Evolutionary conservation across 1,140 invertebrate genomes (phyloP), one percentile per base, ranked within the genome.

Genomic region (Listronotus bonariensis): DNA sequence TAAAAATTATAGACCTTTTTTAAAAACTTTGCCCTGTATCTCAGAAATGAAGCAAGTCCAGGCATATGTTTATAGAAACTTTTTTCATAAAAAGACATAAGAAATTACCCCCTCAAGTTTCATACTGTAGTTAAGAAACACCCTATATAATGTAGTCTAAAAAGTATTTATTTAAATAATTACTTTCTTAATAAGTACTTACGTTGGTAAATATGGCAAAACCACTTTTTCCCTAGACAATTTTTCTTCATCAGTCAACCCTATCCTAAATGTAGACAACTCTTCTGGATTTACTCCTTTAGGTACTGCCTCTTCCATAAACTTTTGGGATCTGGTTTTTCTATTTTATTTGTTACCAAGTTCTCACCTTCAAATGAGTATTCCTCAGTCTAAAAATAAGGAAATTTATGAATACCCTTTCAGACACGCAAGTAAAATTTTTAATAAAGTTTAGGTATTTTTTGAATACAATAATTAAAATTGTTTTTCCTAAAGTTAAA

Each of bases 201-300:
- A 77, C 76, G 67, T 75, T 9, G 77, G 76, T 58, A 77, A 72
- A 68, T 85, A 86, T 1, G 85, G 85, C 46, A 86, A 74, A 53
- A 84, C 77, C 20, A 86, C 67, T 68, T 82, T 80, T 67, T 82
- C 79, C 61, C 82, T 82, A 17, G 81, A 80, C 31, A 81, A 59
- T 12, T 36, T 36, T 36, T 12, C 34, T 36, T 36, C 34, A 36
- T 36, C 34, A 36, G 34, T 36, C 34, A 36, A 12, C 8, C 34
- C 34, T 36, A 36, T 36, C 8, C 11, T 36, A 36, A 36, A 36
- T 2, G 34, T 36, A 8, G 34, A 12, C 8, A 36, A 12, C 7
- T 36, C 3, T 12, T 36, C 34, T 4, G 34, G 34, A 46, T 46
- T 18, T 46, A 46, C 12, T 18, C 5, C 20, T 26, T 26, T 26